Base-by-base conservation (phyloP, 2,113 vertebrate species). In the Engraulis encrasicolus region DNA sequence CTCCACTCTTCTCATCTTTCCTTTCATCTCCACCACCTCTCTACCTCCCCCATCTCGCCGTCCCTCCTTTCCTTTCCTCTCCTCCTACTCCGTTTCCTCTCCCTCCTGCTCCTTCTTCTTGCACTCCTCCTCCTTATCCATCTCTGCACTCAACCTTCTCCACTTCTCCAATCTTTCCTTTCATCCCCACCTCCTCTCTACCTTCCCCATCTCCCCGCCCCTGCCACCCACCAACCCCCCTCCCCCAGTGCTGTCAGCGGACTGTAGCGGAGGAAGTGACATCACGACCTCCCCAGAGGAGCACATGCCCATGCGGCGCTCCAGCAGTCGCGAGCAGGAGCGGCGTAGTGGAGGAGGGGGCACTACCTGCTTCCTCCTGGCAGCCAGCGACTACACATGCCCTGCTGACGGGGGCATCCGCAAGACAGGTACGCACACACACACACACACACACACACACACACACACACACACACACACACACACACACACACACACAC, bases 311-410 rank as follows among this genome's bases (percentile, higher is more conserved):
- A 97, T 98, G 96, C 96, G 96, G 91, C 94, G 96, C 77, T 98
- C 97, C 95, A 99, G 97, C 89, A 95, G 96, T 89, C 95, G 96
- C 91, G 97, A 99, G 91, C 97, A 96, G 95, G 97, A 96, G 94
- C 96, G 93, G 92, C 96, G 94, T 90, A 96, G 96, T 86, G 96
- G 94, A 89, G 97, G 96, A n/a, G n/a, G n/a, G n/a, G n/a, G n/a
- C n/a, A n/a, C n/a, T 81, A 97, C 97, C 49, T 99, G 98, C 93
- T 99, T 99, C 92, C 95, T 99, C 89, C 95, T 99, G 88, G 95
- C 97, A 71, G 96, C 98, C 91, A 96, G 97, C 92, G 97, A 98
- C 92, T 99, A 99, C 94, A 95, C 94, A 87, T 98, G 98, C 92
- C 93, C 97, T 86, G 91, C 97, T 88, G n/a, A n/a, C n/a, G n/a